phyloP scores from a whole-genome alignment of 2,113 vertebrate genomes.

The Panthera uncia region DNA sequence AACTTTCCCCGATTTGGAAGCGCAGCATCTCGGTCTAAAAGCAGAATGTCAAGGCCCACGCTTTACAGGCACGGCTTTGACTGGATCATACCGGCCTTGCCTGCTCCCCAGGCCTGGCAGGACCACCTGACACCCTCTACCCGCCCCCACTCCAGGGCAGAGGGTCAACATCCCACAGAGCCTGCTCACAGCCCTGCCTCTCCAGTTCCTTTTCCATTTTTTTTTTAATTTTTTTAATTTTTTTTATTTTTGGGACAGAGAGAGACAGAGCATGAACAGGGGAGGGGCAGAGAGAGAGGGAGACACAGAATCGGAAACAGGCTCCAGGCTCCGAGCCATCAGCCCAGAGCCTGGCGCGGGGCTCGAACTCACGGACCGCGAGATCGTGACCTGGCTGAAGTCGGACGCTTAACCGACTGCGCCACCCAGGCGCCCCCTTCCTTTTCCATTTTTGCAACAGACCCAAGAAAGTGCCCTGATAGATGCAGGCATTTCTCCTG shows the following conservation, averaged over 20 bases:
- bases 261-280: too few species aligned
- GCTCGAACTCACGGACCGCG: too few species aligned
- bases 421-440: too few species aligned
- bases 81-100: accelerated
- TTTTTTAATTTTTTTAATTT: too few species aligned
- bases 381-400: too few species aligned
- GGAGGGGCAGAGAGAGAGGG: too few species aligned
- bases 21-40: not conserved
- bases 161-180: not conserved
- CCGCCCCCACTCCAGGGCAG: too few species aligned
- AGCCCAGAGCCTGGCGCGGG: too few species aligned
- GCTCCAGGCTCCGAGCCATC: too few species aligned
- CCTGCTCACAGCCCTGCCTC: not conserved
- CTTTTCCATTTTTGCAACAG: not conserved
- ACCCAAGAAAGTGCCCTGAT: not conserved
- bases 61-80: not conserved
- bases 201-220: not conserved
- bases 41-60: accelerated
- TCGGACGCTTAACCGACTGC: too few species aligned
- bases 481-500: not conserved
- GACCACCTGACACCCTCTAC: accelerated
- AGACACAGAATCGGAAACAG: too few species aligned
- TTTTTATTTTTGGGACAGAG: too few species aligned
- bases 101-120: not conserved
- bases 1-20: not conserved